Evolutionary conservation across 2,888 invertebrate species (phyloP).

Genomic region (Chrysolina americana): DNA sequence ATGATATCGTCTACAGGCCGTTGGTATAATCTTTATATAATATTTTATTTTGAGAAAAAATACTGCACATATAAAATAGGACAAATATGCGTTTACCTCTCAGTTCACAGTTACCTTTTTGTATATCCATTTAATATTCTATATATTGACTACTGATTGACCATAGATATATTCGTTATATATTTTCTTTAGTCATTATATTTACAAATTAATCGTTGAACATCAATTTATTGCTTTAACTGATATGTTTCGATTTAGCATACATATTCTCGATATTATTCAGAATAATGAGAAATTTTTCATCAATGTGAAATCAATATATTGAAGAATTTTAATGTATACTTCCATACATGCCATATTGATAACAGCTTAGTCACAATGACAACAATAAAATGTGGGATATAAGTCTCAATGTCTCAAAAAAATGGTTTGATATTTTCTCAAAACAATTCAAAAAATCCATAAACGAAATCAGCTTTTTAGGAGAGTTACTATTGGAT

Average conservation of each 20-base stretch:
- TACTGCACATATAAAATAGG: neutral
- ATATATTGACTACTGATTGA: conserved; percentile 19
- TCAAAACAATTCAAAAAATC: too few relatives aligned
- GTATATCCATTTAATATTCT: neutral
- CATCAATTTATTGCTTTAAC: conserved; percentile 40
- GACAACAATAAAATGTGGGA: too few relatives aligned
- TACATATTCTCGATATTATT: neutral
- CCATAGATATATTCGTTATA: neutral
- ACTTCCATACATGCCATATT: too few relatives aligned
- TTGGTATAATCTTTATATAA: neutral
- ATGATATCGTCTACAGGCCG: neutral
- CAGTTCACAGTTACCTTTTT: conserved; percentile 23
- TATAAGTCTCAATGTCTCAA: too few relatives aligned
- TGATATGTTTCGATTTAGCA: conserved; percentile 39
- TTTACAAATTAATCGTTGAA: neutral
- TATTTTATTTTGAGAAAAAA: neutral
- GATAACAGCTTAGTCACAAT: too few relatives aligned
- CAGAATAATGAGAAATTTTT: neutral
- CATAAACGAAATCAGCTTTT: too few relatives aligned
- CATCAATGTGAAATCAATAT: too few relatives aligned
- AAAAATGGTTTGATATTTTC: too few relatives aligned
- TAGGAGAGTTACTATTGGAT: too few relatives aligned
- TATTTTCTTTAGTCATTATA: neutral
- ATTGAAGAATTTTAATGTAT: too few relatives aligned
- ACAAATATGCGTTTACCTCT: neutral